Conservation (phyloP, 2,888 invertebrate genomes). For the Diaperis boleti region DNA sequence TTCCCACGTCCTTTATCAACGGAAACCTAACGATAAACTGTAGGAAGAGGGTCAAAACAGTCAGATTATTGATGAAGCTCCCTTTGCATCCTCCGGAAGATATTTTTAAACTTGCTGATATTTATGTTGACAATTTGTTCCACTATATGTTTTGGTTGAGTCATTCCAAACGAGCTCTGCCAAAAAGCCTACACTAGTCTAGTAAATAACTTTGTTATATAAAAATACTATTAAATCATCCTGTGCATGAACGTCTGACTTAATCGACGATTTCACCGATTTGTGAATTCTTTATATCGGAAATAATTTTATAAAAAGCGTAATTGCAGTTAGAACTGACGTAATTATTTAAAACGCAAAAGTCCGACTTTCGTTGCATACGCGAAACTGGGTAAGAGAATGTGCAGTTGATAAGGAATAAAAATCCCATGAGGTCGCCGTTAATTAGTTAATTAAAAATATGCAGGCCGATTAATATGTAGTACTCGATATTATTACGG, state of each 20-base stretch:
- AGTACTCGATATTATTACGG: too few species aligned
- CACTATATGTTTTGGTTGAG: not conserved
- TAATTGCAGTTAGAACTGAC: not conserved
- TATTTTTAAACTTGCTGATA: too few species aligned
- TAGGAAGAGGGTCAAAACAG: not conserved
- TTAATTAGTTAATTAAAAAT: not conserved
- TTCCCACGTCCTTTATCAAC: not conserved
- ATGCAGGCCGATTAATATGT: too few species aligned
- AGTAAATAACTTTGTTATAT: too few species aligned
- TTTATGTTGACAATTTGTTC: not conserved
- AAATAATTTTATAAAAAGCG: not conserved
- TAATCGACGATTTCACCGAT: not conserved
- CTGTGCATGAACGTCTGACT: not conserved
- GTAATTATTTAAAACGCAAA: conserved; percentile 5
- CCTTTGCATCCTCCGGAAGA: not conserved
- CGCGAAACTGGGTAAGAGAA: not conserved
- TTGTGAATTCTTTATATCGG: conserved; percentile 1
- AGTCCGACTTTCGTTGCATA: not conserved
- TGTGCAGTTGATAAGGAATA: not conserved
- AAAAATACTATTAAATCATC: not conserved
- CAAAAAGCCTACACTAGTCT: too few species aligned
- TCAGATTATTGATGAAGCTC: too few species aligned
- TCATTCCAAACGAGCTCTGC: too few species aligned
- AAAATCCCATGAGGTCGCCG: not conserved
- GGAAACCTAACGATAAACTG: not conserved